Base-by-base conservation (phyloP, 2,113 vertebrate genomes). In the Quiscalus mexicanus region DNA sequence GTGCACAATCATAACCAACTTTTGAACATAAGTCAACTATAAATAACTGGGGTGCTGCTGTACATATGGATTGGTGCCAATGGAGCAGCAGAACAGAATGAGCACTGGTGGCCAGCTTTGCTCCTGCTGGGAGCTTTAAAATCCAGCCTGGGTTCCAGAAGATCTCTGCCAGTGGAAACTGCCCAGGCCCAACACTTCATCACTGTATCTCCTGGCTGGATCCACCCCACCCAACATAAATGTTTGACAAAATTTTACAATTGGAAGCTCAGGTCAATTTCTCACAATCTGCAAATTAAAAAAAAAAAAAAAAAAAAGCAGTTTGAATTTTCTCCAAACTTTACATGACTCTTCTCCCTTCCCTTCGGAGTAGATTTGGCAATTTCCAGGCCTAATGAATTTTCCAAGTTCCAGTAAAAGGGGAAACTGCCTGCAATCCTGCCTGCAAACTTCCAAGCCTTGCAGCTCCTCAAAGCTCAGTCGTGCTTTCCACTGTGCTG, bases 111-210 rank as follows among this genome's bases (percentile, higher is more conserved):
- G 88, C 95, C 95, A 96, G 90, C n/a, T 89, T 15, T 7, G 1
- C 52, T 96, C 83, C 93, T 95, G 60, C 4, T 16, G 95, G 95
- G 94, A 95, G n/a, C 73, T 96, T 92, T 95, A 95, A 94, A 96
- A 93, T 52, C 60, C 79, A 90, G 23, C 53, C 73, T 81, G 76
- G 92, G 37, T 60, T 96, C 83, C 96, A 94, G 62, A 89, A 95
- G 83, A 84, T 65, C 86, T 78, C 83, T 94, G 96, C 90, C 92
- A 96, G 88, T 94, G 89, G 95, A 95, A 93, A 89, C 83, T 96
- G 88, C 96, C 93, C 92, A 92, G 86, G 63, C 62, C 56, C 93
- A 78, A 84, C 96, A 94, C 96, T 95, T 96, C 95, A 96, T 96
- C 88, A 88, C 69, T 84, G 28, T 39, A 93, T 94, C 93, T 96